Percentiles rank a stretch among this genome's conserved stretches.
Conservation (phyloP, 1,140 invertebrate genomes). For the Drosophila sturtevanti region DNA sequence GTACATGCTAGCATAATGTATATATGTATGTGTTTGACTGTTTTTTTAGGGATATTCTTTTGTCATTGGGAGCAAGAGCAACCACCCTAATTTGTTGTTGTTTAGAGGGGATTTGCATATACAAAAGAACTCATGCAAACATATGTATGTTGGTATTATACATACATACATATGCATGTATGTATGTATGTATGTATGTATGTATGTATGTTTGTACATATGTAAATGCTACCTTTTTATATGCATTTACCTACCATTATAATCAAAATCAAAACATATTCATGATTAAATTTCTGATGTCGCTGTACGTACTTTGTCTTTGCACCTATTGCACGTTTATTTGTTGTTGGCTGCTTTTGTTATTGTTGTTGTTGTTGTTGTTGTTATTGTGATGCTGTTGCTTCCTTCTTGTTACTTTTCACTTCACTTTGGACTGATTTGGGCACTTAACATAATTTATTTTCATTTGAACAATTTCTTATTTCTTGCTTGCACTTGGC, state of each 20-base stretch:
- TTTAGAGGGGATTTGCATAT: conserved; percentile 67
- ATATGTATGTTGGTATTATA: no score
- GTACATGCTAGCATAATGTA: no score
- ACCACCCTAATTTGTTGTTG: conserved; percentile 75
- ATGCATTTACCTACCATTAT: neutral
- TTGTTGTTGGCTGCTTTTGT: no score
- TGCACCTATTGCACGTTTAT: conserved; percentile 33
- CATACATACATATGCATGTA: no score
- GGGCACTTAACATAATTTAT: conserved; percentile 78
- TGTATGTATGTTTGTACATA: neutral
- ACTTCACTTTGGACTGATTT: conserved; percentile 58
- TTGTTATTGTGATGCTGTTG: conserved; percentile 7
- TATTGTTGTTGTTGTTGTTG: conserved; percentile 10
- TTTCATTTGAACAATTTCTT: conserved; percentile 63
- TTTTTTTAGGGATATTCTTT: conserved; percentile 54
- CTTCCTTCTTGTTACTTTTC: conserved; percentile 36
- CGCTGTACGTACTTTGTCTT: conserved; percentile 24
- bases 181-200: neutral
- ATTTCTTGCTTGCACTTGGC: conserved; percentile 57
- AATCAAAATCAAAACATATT: conserved; percentile 11
- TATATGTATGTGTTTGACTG: conserved; percentile 11
- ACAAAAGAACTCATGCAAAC: conserved; percentile 42
- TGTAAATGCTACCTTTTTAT: neutral
- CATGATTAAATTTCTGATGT: neutral
- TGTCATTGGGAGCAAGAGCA: conserved; percentile 53